These are phyloP conservation scores for Rhinichthys osculus DNA, from an alignment of 2,797 vertebrate genomes.

Conservation along the genomic window DNA sequence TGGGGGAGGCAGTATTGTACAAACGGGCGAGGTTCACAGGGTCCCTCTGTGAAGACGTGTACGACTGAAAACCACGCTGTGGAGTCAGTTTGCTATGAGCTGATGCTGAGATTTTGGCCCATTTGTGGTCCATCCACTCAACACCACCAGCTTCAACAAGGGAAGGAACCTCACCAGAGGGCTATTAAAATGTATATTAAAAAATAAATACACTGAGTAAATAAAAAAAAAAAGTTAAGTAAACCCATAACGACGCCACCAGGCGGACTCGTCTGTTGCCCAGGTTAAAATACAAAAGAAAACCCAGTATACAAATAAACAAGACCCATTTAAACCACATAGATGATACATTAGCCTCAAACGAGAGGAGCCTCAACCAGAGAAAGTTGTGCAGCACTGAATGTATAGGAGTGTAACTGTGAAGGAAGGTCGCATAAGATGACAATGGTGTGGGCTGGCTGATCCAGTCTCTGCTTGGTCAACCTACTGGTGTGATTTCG, in stretches of 20 bases:
- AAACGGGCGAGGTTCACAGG: conserved; percentile 23
- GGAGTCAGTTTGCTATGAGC: conserved; percentile 8
- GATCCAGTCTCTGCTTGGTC: conserved; percentile 65
- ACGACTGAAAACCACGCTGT: conserved; percentile 23
- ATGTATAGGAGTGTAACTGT: conserved; percentile 19
- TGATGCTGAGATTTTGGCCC: conserved; percentile 48
- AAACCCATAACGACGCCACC: conserved; percentile 73
- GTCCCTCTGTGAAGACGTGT: conserved; percentile 1
- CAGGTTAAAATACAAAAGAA: conserved; percentile 61
- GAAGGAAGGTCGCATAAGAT: conserved; percentile 22
- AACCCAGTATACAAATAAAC: conserved; percentile 56
- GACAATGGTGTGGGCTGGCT: conserved; percentile 55
- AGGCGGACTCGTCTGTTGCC: conserved; percentile 78
- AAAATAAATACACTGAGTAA: conserved; percentile 62
- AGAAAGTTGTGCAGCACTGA: conserved; percentile 29
- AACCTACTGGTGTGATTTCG: conserved; percentile 29
- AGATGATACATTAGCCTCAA: conserved; percentile 53
- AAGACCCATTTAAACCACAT: conserved; percentile 56
- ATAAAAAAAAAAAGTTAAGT: conserved; percentile 52
- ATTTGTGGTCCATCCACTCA: conserved; percentile 31
- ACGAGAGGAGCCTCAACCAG: conserved; percentile 46
- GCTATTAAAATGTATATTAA: conserved; percentile 60
- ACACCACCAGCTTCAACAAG: conserved; percentile 42
- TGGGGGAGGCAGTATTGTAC: conserved; percentile 27
- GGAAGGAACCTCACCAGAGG: conserved; percentile 53